Base-by-base conservation (phyloP, 2,888 invertebrate genomes). In the Teleiodes luculella region DNA sequence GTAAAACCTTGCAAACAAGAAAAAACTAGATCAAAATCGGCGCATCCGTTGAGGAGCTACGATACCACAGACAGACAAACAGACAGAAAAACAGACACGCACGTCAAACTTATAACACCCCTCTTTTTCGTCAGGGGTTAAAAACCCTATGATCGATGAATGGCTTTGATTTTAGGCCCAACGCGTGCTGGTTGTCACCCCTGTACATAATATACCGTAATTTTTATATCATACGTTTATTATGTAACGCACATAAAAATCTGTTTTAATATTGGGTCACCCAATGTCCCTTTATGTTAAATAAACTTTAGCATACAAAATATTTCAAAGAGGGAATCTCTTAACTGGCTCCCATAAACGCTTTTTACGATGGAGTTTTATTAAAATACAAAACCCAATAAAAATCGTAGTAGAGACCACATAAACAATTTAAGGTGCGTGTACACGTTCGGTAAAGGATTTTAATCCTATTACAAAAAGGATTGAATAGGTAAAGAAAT, bases 371-470 rank as follows among this genome's bases (percentile, higher is more conserved):
- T 14, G 11, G 8, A 11, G 49, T 53, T 53, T 57, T 57, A 57
- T 57, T 57, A 57, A 57, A 57, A 57, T 54, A 57, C 53, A 35
- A 54, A 56, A 54, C 52, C 33, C 53, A 57, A 57, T 57, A 57
- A 57, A 56, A 57, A 55, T 45, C 16, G 47, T 33, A 46, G 39
- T 54, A 55, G 51, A 31, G 46, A 45, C 18, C 20, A 37, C 43
- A 51, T 47, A 47, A 55, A 51, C 51, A 51, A 24, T 13, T n/a
- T 10, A 47, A 47, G 37, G 31, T 51, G 31, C 20, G 37, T 46
- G 46, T 46, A 39, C 6, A 39, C 39, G 3, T 37, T 13, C 7
- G 16, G 6, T 5, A 14, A 37, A 37, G 1, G 14, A 16, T 36
- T 2, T 2, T 10, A 31, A 35, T 4, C n/a, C n/a, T 35, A 2